Percentiles rank a stretch among this genome's conserved stretches.
phyloP scores from a whole-genome alignment of 2,888 invertebrate species.

The Nomada ferruginata region DNA sequence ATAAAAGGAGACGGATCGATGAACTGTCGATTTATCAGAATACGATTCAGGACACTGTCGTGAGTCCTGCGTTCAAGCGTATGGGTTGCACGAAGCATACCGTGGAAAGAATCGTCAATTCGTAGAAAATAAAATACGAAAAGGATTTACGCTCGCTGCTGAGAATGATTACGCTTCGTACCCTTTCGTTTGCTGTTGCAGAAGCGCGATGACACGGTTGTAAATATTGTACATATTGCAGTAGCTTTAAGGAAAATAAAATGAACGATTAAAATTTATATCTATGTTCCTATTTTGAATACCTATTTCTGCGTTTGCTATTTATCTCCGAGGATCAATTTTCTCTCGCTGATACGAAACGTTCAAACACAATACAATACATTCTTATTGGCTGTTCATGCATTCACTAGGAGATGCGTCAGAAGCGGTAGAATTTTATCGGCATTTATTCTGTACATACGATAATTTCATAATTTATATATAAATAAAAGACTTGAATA shows the following conservation, averaged over 20 bases:
- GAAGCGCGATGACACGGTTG: neutral
- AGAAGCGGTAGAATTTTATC: neutral
- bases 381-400: neutral
- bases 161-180: neutral
- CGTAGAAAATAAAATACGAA: slow-evolving; percentile 65
- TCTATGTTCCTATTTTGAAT: neutral
- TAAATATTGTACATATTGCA: slow-evolving; percentile 70
- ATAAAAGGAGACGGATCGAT: slow-evolving; percentile 70
- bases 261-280: slow-evolving; percentile 10
- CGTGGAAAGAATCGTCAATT: slow-evolving; percentile 82
- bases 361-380: neutral
- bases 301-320: neutral
- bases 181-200: neutral
- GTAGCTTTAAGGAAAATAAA: slow-evolving; percentile 47
- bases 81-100: slow-evolving; percentile 81
- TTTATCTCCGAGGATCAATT: neutral
- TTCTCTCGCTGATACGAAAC: neutral
- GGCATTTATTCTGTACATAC: neutral
- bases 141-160: neutral
- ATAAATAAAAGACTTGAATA: too few relatives aligned
- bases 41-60: slow-evolving; percentile 66
- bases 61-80: slow-evolving; percentile 68
- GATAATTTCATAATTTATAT: neutral
- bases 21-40: slow-evolving; percentile 64
- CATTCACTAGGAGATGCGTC: neutral